These are phyloP conservation scores for Sebastes umbrosus DNA, from an alignment of 2,797 vertebrate genomes.

Conservation along the genomic window DNA sequence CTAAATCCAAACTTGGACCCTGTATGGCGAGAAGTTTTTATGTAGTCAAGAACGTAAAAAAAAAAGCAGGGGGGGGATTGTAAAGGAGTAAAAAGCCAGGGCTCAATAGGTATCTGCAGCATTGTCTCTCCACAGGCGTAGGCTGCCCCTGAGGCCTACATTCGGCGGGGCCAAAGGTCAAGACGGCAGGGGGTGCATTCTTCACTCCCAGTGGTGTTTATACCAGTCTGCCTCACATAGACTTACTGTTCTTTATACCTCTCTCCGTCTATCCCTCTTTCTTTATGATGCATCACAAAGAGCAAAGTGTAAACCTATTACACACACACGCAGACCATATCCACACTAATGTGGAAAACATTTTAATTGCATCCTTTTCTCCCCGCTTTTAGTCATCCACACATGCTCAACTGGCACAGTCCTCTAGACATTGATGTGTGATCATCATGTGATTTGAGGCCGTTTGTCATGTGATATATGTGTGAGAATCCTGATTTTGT, in stretches of 20 bases:
- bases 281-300: slow-evolving; percentile 14
- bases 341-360: slow-evolving; percentile 21
- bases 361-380: slow-evolving; percentile 17
- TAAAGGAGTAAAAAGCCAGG: slow-evolving; percentile 75
- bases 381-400: neutral
- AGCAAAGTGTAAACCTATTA: slow-evolving; percentile 23
- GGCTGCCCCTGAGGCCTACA: slow-evolving; percentile 66
- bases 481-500: neutral
- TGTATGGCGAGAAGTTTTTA: slow-evolving; percentile 61
- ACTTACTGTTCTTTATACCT: slow-evolving; percentile 18
- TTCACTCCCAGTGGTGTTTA: slow-evolving; percentile 54
- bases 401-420: neutral
- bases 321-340: neutral
- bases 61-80: slow-evolving; percentile 46
- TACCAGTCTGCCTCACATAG: slow-evolving; percentile 6
- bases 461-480: slow-evolving; percentile 10
- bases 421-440: neutral
- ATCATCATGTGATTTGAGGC: slow-evolving; percentile 27
- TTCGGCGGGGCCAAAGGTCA: slow-evolving; percentile 75
- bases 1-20: slow-evolving; percentile 75
- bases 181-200: slow-evolving; percentile 67
- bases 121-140: slow-evolving; percentile 73
- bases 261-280: neutral
- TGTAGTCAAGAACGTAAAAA: slow-evolving; percentile 47
- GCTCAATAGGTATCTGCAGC: slow-evolving; percentile 73